These are phyloP conservation scores for Chinchilla lanigera DNA, from an alignment of 2,113 vertebrate species.

Conservation along the genomic window DNA sequence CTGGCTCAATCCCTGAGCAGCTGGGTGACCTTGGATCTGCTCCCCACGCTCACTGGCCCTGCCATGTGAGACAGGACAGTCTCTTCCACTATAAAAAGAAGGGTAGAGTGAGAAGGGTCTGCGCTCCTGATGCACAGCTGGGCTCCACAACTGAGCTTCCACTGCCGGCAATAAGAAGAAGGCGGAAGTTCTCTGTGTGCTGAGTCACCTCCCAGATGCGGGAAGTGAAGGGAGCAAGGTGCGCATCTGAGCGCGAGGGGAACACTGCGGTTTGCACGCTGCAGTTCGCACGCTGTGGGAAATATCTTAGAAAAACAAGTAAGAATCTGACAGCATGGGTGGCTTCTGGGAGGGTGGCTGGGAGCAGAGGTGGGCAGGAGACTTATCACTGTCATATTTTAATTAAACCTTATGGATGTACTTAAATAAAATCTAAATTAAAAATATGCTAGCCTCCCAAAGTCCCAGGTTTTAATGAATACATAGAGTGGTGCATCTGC, in stretches of 20 bases:
- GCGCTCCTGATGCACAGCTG: neutral
- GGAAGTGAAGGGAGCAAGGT: neutral
- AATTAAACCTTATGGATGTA: neutral
- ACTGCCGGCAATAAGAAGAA: neutral
- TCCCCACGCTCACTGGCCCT: neutral
- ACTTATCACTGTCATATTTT: neutral
- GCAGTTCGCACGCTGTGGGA: neutral
- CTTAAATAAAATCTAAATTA: neutral
- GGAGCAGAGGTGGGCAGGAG: neutral
- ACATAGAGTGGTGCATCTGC: neutral
- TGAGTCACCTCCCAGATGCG: neutral
- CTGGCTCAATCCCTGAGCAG: neutral
- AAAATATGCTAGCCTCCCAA: neutral
- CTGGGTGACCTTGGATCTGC: neutral
- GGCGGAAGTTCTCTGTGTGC: neutral
- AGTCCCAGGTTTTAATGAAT: neutral
- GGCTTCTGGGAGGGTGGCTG: neutral
- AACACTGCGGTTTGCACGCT: no score
- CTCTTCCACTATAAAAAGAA: neutral
- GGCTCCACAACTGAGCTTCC: neutral
- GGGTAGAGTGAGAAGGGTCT: neutral
- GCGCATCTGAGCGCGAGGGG: neutral
- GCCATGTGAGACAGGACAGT: no score
- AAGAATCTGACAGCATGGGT: neutral
- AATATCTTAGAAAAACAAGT: neutral